Conservation (phyloP, 1,140 invertebrate species). For the Schlechtendalia chinensis region DNA sequence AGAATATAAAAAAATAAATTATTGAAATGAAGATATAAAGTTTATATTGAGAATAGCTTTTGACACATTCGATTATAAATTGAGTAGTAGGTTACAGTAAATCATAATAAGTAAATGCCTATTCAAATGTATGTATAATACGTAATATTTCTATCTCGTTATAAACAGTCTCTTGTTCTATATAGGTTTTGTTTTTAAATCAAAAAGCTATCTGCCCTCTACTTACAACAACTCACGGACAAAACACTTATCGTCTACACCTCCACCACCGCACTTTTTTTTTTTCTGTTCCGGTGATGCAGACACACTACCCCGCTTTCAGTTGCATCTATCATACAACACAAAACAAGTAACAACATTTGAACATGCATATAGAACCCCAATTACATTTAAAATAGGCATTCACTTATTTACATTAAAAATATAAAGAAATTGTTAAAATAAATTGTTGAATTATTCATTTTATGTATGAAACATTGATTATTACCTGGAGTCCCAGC, state of each 20-base stretch:
- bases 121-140: conserved; percentile 40
- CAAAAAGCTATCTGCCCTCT: conserved; percentile 43
- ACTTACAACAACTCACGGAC: conserved; percentile 45
- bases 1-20: conserved; percentile 50
- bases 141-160: conserved; percentile 51
- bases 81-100: conserved; percentile 25
- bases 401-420: conserved; percentile 49
- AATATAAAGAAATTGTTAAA: conserved; percentile 48
- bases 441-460: not conserved
- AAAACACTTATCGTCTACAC: conserved; percentile 45
- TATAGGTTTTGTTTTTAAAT: conserved; percentile 30
- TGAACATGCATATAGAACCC: conserved; percentile 33
- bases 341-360: conserved; percentile 47
- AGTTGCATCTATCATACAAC: conserved; percentile 45
- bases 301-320: conserved; percentile 46
- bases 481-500: conserved; percentile 30
- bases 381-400: conserved; percentile 35
- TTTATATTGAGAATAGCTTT: conserved; percentile 14
- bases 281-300: conserved; percentile 48
- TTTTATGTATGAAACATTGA: conserved; percentile 22
- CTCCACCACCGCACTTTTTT: conserved; percentile 46
- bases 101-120: conserved; percentile 34
- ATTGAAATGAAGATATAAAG: conserved; percentile 4
- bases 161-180: conserved; percentile 11
- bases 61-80: conserved; percentile 5